phyloP scores from a whole-genome alignment of 1,140 invertebrate genomes.

The Drosophila triauraria region DNA sequence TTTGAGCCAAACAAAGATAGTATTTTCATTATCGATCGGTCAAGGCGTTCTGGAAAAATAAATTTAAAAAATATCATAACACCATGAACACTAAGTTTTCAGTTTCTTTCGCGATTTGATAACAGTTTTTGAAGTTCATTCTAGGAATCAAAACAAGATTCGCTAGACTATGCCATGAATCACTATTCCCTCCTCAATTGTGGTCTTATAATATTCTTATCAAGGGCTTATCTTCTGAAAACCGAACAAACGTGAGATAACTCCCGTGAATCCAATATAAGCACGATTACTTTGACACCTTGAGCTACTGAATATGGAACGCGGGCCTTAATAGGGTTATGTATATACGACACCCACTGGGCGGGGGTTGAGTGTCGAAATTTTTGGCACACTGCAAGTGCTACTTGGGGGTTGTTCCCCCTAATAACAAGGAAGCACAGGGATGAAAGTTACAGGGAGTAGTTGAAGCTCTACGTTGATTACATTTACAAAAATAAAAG shows the following conservation, averaged over 20 bases:
- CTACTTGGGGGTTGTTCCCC: constrained; percentile 18
- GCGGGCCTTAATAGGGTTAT: constrained; percentile 19
- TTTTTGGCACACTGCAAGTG: constrained; percentile 26
- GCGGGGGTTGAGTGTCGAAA: constrained; percentile 19
- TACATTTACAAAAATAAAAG: constrained; percentile 28
- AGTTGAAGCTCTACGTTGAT: constrained; percentile 18
- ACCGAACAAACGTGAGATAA: constrained; percentile 36
- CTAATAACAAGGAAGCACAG: not conserved
- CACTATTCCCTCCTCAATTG: not conserved
- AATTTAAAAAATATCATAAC: not conserved
- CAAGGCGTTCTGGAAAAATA: not conserved
- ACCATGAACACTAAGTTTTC: not conserved
- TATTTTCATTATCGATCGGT: too few relatives aligned
- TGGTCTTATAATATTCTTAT: constrained; percentile 5
- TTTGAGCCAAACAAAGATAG: too few relatives aligned
- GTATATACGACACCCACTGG: constrained; percentile 1
- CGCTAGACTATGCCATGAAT: constrained; percentile 1
- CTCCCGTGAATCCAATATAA: constrained; percentile 9
- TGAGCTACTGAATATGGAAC: not conserved
- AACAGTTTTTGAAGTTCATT: not conserved
- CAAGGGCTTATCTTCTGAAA: constrained; percentile 21
- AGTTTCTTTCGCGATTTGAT: not conserved
- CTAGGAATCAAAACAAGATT: constrained; percentile 2
- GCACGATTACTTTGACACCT: constrained; percentile 14
- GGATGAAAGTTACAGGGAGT: constrained; percentile 13